These are phyloP conservation scores for Podarcis muralis DNA, from an alignment of 2,113 vertebrate species.

Conservation along the genomic window DNA sequence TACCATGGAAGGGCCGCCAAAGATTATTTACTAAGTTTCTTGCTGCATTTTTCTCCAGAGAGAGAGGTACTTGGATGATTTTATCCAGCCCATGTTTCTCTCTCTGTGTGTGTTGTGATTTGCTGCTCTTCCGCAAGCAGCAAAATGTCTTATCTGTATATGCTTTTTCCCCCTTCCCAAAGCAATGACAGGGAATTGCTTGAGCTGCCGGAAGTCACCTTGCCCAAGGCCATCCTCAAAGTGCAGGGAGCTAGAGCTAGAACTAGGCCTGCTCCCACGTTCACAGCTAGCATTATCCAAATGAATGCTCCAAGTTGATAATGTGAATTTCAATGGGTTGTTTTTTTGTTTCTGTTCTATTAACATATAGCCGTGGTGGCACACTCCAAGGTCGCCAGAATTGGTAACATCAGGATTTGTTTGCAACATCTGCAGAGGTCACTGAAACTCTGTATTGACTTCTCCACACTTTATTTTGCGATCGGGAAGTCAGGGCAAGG, in stretches of 20 bases:
- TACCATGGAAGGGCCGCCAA: not conserved
- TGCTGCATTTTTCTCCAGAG: not conserved
- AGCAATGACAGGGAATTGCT: not conserved
- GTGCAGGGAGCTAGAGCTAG: not conserved
- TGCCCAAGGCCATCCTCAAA: not conserved
- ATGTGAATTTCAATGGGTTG: not conserved
- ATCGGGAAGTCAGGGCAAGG: not conserved
- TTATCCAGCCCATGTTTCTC: not conserved
- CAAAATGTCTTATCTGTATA: not conserved
- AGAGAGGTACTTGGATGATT: not conserved
- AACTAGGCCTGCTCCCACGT: not conserved
- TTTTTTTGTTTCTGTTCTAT: not conserved
- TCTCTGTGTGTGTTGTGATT: too few species aligned
- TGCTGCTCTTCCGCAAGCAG: not conserved
- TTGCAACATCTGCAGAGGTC: not conserved
- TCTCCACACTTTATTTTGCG: not conserved
- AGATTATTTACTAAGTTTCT: not conserved
- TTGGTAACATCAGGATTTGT: not conserved
- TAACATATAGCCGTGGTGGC: not conserved
- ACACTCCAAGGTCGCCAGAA: not conserved
- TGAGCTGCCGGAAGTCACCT: not conserved
- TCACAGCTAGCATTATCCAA: not conserved
- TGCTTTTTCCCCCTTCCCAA: not conserved
- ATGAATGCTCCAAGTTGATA: not conserved
- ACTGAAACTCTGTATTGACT: not conserved